Evolutionary conservation across 2,888 invertebrate genomes (phyloP), one percentile per base, ranked within the genome.

Genomic region (Cybosia mesomella): DNA sequence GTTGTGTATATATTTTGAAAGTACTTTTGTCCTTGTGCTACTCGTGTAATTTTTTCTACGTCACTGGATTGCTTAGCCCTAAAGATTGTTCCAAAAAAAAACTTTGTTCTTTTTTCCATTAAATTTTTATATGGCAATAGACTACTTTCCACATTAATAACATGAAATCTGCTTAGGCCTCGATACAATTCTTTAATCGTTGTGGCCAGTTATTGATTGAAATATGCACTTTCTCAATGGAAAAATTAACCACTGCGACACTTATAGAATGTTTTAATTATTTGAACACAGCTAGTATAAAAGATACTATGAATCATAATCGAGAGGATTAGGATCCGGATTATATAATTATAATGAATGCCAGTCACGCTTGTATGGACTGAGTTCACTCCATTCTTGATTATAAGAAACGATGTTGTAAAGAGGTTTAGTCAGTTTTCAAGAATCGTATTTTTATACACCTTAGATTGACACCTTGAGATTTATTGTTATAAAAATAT

Each of bases 391-490:
- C 18, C 28, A 55, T 55, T 24, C 55, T 24, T 24, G 28, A 24
- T 55, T 24, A 13, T 55, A 2, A 24, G 15, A 55, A 22, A 55
- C 28, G 55, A 24, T 55, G 24, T 55, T 55, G 22, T 15, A 24
- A 24, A 55, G 24, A 13, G 10, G 55, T 8, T 55, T 55, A 11
- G 7, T 11, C 13, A 55, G 2, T 13, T 55, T 55, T 55, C 24
- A 55, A 55, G 55, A 24, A 24, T 55, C 22, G 55, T 54, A 54
- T 54, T 24, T 55, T 55, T 22, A 55, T 24, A 55, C 24, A 55
- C 54, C 22, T 54, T 43, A 18, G 43, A n/a, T 43, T 5, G 43
- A 43, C 7, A 18, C n/a, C n/a, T 43, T 43, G 10, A 13, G 10
- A 34, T 10, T 34, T 34, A 28, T 28, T 28, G 5, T 28, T 5